Percentiles rank a stretch among this genome's conserved stretches.
These are phyloP conservation scores for Aeoliscus strigatus DNA, from an alignment of 2,797 vertebrate species.

Conservation along the genomic window DNA sequence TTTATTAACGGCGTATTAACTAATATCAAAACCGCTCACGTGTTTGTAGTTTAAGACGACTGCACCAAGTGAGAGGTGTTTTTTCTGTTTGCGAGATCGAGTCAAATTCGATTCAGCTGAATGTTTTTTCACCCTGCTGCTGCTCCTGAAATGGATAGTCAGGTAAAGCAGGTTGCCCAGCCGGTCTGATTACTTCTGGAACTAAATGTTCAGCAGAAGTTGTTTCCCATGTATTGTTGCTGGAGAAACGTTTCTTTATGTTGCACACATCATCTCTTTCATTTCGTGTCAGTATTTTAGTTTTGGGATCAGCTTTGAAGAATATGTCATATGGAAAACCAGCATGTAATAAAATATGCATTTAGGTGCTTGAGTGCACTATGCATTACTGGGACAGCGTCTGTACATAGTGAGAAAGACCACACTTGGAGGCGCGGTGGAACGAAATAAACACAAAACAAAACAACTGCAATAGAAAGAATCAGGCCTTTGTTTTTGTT, in stretches of 20 bases:
- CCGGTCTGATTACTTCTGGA: slow-evolving; percentile 12
- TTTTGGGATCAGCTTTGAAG: background rate
- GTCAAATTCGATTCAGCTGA: slow-evolving; percentile 3
- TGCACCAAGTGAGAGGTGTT: background rate
- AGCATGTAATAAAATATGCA: background rate
- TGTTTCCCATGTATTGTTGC: slow-evolving; percentile 13
- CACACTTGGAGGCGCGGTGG: too few species aligned
- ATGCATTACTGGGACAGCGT: too few species aligned
- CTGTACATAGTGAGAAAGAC: too few species aligned
- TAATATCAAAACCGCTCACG: too few species aligned
- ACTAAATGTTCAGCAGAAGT: slow-evolving; percentile 2
- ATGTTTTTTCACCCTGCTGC: slow-evolving; percentile 4
- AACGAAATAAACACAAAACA: too few species aligned
- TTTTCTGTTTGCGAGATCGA: background rate
- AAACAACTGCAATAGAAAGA: too few species aligned
- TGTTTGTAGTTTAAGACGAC: too few species aligned
- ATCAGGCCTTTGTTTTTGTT: too few species aligned
- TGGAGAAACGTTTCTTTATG: background rate
- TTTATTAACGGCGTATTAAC: too few species aligned
- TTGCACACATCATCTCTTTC: background rate
- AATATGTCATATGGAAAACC: slow-evolving; percentile 7
- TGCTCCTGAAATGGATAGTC: slow-evolving; percentile 1
- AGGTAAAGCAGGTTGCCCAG: background rate
- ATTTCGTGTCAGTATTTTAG: slow-evolving; percentile 2
- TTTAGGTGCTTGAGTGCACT: too few species aligned